Evolutionary conservation across 2,888 invertebrate genomes (phyloP).

Genomic region (Tiliacea citrago): DNA sequence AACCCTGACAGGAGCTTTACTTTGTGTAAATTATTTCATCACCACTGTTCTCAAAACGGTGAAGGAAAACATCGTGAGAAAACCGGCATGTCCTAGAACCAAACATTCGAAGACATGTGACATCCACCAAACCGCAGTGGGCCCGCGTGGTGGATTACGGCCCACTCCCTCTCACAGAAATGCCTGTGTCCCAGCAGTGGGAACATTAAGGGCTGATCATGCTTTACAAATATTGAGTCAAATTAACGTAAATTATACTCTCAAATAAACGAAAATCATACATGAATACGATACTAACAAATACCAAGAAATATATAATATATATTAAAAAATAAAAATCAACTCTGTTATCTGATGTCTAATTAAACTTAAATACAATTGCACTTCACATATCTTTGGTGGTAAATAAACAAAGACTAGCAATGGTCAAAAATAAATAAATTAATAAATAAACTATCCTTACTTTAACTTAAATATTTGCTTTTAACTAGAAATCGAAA

Average conservation of each 20-base stretch:
- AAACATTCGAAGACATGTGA: no score
- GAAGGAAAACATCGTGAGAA: no score
- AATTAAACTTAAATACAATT: conserved; percentile 47
- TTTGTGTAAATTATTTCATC: no score
- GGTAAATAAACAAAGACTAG: conserved; percentile 69
- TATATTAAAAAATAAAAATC: conserved; percentile 27
- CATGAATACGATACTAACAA: conserved; percentile 6
- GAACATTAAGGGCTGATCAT: no score
- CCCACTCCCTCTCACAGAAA: no score
- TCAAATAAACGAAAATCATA: conserved; percentile 1
- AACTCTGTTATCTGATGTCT: conserved; percentile 4
- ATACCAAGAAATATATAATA: conserved; percentile 9
- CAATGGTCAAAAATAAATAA: conserved; percentile 69
- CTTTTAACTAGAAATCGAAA: conserved; percentile 42
- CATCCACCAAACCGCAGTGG: no score
- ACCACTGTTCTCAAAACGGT: no score
- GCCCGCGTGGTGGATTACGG: no score
- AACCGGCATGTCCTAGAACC: no score
- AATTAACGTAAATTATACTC: conserved; percentile 8
- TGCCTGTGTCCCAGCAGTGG: no score
- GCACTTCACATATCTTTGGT: conserved; percentile 71
- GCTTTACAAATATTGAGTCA: background rate
- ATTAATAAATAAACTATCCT: conserved; percentile 50
- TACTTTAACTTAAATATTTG: conserved; percentile 61
- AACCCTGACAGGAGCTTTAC: no score